Evolutionary conservation across 2,888 invertebrate genomes (phyloP).

Genomic region (Harmothoe impar): DNA sequence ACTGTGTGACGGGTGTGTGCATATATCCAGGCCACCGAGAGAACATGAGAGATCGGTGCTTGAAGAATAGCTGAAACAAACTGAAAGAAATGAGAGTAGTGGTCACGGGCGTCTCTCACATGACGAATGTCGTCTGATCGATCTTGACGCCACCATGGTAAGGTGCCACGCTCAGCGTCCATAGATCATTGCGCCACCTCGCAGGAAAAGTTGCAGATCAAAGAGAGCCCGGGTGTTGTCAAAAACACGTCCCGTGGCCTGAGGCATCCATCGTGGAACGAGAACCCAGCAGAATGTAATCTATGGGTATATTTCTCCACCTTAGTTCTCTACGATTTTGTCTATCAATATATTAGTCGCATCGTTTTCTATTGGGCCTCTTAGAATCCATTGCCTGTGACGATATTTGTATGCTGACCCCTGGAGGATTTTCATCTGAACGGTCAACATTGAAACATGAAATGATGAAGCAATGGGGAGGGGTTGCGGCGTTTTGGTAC

Average conservation of each 20-base stretch:
- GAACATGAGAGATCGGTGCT: not conserved
- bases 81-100: not conserved
- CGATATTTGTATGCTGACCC: too few relatives aligned
- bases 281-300: not conserved
- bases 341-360: too few relatives aligned
- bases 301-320: too few relatives aligned
- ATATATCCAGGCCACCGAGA: too few relatives aligned
- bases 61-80: not conserved
- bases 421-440: too few relatives aligned
- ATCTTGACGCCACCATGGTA: not conserved
- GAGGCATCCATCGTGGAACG: not conserved
- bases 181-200: conserved; percentile 17
- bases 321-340: too few relatives aligned
- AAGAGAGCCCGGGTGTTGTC: not conserved
- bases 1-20: too few relatives aligned
- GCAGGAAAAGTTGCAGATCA: conserved; percentile 9
- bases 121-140: not conserved
- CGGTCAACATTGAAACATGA: too few relatives aligned
- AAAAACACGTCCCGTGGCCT: not conserved
- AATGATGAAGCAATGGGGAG: too few relatives aligned
- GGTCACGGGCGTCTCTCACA: not conserved
- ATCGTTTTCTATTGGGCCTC: too few relatives aligned
- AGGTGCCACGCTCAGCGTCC: not conserved
- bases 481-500: too few relatives aligned
- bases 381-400: too few relatives aligned